phyloP scores from a whole-genome alignment of 2,113 vertebrate genomes.

The Equus quagga region DNA sequence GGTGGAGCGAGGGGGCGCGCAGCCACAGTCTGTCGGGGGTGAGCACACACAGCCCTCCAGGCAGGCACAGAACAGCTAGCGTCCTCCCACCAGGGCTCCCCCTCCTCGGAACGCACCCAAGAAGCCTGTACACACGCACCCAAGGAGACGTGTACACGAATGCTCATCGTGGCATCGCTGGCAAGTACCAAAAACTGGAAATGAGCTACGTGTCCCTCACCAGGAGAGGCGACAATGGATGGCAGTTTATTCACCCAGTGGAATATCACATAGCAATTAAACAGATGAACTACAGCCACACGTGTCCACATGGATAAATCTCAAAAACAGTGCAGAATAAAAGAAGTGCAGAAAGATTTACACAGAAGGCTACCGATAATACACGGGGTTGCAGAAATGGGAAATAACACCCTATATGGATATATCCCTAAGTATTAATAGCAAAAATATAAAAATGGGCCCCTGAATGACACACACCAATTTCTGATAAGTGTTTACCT shows the following conservation, averaged over 20 bases:
- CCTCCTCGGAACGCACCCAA: not conserved
- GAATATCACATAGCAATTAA: not conserved
- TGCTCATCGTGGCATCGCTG: fast-evolving
- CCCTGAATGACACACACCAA: not conserved
- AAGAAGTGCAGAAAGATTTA: not conserved
- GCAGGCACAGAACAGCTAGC: not conserved
- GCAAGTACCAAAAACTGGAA: not conserved
- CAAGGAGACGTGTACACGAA: fast-evolving
- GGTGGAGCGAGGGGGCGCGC: fast-evolving
- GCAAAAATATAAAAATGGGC: not conserved
- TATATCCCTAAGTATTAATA: too few species aligned
- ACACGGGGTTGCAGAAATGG: fast-evolving
- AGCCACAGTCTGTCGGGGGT: fast-evolving
- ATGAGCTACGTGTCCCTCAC: not conserved
- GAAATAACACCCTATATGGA: not conserved
- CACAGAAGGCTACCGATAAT: not conserved
- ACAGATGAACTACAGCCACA: not conserved
- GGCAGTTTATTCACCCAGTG: fast-evolving
- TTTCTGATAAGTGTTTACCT: not conserved
- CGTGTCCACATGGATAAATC: not conserved
- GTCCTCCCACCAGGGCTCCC: not conserved
- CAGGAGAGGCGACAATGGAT: fast-evolving
- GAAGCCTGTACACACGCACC: fast-evolving
- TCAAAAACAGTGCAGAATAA: not conserved
- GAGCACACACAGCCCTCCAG: fast-evolving